Conservation (phyloP, 2,888 invertebrate species). For the Acronicta aceris region DNA sequence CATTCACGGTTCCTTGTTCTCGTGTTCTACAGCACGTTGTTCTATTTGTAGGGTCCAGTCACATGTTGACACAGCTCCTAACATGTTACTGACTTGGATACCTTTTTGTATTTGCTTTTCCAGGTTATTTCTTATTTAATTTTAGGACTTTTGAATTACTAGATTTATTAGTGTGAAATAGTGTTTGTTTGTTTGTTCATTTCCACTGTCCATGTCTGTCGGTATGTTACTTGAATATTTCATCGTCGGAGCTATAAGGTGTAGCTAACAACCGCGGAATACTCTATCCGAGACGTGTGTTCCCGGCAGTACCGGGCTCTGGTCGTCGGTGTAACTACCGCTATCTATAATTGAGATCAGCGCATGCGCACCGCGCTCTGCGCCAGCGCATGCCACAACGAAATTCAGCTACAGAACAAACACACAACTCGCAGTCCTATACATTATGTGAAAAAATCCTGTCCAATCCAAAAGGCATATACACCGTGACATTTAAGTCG, state of each 20-base stretch:
- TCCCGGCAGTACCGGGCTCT: conserved; percentile 37
- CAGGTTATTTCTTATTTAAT: no score
- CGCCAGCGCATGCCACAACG: conserved; percentile 9
- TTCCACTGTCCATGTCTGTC: not conserved
- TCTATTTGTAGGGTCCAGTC: conserved; percentile 1
- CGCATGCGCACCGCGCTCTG: conserved; percentile 45
- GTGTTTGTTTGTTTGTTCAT: not conserved
- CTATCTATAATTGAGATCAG: conserved; percentile 79
- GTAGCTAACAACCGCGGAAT: not conserved
- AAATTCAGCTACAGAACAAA: conserved; percentile 6
- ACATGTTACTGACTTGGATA: not conserved
- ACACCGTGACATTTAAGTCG: no score
- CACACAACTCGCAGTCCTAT: not conserved
- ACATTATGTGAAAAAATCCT: no score
- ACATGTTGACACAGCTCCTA: not conserved
- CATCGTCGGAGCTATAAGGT: not conserved
- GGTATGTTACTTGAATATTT: not conserved
- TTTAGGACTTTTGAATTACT: no score
- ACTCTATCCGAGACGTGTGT: conserved; percentile 14
- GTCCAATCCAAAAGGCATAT: no score
- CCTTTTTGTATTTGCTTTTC: no score
- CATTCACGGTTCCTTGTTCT: not conserved
- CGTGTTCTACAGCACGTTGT: not conserved
- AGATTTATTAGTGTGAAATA: no score
- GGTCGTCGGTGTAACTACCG: conserved; percentile 51